Base-by-base conservation (phyloP, 2,797 vertebrate genomes). In the Neosilurus hyrtlii region DNA sequence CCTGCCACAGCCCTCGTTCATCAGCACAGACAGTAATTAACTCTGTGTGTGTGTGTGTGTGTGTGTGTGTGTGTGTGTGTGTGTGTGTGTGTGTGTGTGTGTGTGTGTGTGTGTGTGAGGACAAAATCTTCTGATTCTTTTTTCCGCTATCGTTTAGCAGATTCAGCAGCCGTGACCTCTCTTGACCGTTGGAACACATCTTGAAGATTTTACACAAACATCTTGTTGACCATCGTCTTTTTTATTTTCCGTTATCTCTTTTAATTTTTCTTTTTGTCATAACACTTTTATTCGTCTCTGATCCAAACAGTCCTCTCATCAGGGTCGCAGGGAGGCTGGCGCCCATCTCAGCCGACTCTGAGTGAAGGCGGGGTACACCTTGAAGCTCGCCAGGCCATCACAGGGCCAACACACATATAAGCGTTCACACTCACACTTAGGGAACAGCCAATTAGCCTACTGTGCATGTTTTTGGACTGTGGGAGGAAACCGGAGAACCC, bases 1-100 rank as follows among this genome's bases (percentile, higher is more conserved):
- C 68, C 82, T 65, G 66, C 80, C 75, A 81, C 59, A 65, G 51
- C 73, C 70, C 26, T 65, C 66, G 26, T 54, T 82, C 80, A 82
- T 85, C 85, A 76, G 72, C 63, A 72, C 82, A 84, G 81, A 84
- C 82, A 79, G 67, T 86, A 81, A 83, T 80, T 83, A 81, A 81
- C 71, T 80, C 0, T 57, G 67, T 65, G 80, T 71, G 78, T 80
- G 83, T 84, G 75, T 70, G 63, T 80, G 68, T 59, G 43, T 85
- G 59, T 72, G 43, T 67, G 63, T 62, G 75, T 77, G 65, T 79
- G 75, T 83, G 82, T 72, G 67, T 80, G 83, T 73, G 82, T 63
- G 67, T 80, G 82, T 83, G 49, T 75, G 81, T 75, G 81, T 75
- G 81, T 35, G 81, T 43, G 37, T n/a, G 54, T 20, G 9, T 12